Conservation (phyloP, 2,888 invertebrate species). For the Netelia inedita region DNA sequence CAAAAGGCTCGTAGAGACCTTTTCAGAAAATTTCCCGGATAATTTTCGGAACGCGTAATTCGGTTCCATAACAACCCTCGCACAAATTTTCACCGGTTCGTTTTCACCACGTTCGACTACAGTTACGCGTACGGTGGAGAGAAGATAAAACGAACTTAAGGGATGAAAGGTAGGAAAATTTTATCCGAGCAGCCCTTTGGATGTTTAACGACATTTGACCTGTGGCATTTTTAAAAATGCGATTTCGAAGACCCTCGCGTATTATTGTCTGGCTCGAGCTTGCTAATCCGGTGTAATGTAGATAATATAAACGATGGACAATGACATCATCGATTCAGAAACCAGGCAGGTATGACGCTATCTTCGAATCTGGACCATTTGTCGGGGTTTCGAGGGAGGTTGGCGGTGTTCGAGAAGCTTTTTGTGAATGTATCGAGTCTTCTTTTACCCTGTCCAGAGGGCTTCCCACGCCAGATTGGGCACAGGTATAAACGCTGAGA, state of each 20-base stretch:
- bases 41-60: constrained; percentile 76
- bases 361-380: constrained; percentile 69
- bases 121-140: not conserved
- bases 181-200: constrained; percentile 8
- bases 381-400: constrained; percentile 20
- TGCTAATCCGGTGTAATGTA: constrained; percentile 28
- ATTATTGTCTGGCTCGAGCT: constrained; percentile 33
- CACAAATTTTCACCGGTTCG: constrained; percentile 18
- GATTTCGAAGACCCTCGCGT: constrained; percentile 1
- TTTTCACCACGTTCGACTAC: constrained; percentile 9
- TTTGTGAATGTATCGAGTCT: constrained; percentile 34
- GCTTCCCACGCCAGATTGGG: constrained; percentile 60
- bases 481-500: constrained; percentile 57
- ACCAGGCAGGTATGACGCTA: constrained; percentile 63
- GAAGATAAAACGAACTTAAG: not conserved
- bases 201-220: constrained; percentile 32
- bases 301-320: constrained; percentile 19
- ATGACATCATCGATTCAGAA: constrained; percentile 16
- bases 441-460: constrained; percentile 27
- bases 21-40: constrained; percentile 73
- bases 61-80: constrained; percentile 51
- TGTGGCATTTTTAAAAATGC: not conserved
- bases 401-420: constrained; percentile 21
- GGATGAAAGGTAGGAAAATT: not conserved
- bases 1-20: constrained; percentile 44